Evolutionary conservation across 2,888 invertebrate genomes (phyloP).

Genomic region (Anticlea derivata): DNA sequence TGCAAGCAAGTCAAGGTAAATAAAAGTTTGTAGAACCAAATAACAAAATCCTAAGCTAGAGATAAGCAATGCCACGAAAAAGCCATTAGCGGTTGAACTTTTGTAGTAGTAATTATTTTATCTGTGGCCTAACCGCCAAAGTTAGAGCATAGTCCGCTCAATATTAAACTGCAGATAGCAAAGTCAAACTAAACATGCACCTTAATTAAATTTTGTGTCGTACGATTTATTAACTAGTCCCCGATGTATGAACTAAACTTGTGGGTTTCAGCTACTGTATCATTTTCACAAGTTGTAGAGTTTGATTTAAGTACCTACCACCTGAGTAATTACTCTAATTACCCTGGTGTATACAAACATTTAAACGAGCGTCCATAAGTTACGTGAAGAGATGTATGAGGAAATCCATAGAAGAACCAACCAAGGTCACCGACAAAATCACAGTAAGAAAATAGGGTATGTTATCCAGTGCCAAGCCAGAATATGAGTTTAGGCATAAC

Average conservation of each 20-base stretch:
- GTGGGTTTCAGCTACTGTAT: neutral
- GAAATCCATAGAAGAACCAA: too few species aligned
- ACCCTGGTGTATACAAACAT: too few species aligned
- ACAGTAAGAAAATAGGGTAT: too few species aligned
- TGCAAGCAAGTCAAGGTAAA: too few species aligned
- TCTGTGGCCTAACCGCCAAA: conserved; percentile 6
- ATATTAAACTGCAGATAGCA: conserved; percentile 15
- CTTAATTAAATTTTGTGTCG: conserved; percentile 16
- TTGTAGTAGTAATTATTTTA: neutral
- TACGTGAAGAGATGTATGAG: too few species aligned
- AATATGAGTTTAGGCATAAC: too few species aligned
- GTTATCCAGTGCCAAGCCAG: too few species aligned
- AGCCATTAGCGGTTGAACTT: neutral
- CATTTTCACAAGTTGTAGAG: conserved; percentile 3
- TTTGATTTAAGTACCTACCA: too few species aligned
- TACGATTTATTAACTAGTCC: conserved; percentile 3
- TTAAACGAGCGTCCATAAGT: too few species aligned
- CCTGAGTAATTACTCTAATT: too few species aligned
- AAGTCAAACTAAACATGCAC: conserved; percentile 10
- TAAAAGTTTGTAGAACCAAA: neutral
- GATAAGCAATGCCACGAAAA: conserved; percentile 2
- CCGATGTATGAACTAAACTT: conserved; percentile 7
- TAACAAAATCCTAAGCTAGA: neutral
- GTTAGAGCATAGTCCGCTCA: conserved; percentile 4
- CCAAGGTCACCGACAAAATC: too few species aligned